Conservation (phyloP, 2,888 invertebrate genomes). For the Pyrrhia umbra region DNA sequence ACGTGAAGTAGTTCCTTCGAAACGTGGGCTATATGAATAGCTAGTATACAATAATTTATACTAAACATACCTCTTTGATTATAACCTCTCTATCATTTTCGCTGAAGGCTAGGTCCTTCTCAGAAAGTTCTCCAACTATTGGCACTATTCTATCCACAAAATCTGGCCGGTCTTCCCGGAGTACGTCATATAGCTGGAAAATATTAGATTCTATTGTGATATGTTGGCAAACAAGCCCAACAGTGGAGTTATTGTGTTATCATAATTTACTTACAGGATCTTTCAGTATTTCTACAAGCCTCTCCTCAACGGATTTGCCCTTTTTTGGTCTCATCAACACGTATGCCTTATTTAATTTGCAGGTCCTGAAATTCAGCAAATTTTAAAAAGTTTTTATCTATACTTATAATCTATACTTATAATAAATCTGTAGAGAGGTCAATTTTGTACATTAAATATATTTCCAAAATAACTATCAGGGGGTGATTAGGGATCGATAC, state of each 20-base stretch:
- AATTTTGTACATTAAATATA: too few relatives aligned
- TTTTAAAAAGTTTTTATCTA: not conserved
- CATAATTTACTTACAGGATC: constrained; percentile 63
- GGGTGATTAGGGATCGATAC: too few relatives aligned
- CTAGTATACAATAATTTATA: too few relatives aligned
- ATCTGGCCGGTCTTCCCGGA: constrained; percentile 56
- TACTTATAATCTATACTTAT: too few relatives aligned
- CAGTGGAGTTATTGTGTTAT: constrained; percentile 8
- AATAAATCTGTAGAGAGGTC: too few relatives aligned
- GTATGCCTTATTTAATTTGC: constrained; percentile 52
- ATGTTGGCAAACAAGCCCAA: too few relatives aligned
- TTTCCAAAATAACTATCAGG: too few relatives aligned
- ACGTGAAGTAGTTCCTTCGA: too few relatives aligned
- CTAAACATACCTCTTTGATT: constrained; percentile 41
- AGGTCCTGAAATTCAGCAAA: constrained; percentile 42
- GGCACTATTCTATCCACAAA: constrained; percentile 57
- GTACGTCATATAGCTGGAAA: constrained; percentile 66
- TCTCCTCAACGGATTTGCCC: constrained; percentile 50
- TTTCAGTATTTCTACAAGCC: constrained; percentile 52
- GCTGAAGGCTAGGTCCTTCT: constrained; percentile 91
- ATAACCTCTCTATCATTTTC: constrained; percentile 89
- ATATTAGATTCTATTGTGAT: not conserved
- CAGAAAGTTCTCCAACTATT: constrained; percentile 64
- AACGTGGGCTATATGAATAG: too few relatives aligned
- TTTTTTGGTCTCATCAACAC: constrained; percentile 64